These are phyloP conservation scores for Jaculus jaculus DNA, from an alignment of 2,113 vertebrate genomes.

Conservation along the genomic window DNA sequence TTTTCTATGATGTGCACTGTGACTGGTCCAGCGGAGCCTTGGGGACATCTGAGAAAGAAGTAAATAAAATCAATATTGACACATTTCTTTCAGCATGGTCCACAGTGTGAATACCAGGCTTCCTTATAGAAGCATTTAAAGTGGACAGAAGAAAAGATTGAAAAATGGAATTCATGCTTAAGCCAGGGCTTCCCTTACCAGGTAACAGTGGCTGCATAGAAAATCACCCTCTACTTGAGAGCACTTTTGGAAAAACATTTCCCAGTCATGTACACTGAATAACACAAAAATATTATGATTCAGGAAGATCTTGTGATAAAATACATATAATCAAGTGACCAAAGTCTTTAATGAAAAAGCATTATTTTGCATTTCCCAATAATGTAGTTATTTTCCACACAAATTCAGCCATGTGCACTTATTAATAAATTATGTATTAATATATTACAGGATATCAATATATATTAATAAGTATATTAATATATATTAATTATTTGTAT, in stretches of 20 bases:
- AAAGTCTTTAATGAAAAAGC: not conserved
- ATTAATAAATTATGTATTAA: not conserved
- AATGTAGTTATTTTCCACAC: not conserved
- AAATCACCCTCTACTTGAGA: not conserved
- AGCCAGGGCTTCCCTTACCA: not conserved
- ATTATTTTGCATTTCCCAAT: not conserved
- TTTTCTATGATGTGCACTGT: not conserved
- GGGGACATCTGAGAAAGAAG: not conserved
- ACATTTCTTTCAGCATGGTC: accelerated
- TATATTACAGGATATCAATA: too few relatives aligned
- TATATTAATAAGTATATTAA: too few relatives aligned
- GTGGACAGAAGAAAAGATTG: not conserved
- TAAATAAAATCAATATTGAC: accelerated
- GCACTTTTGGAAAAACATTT: not conserved
- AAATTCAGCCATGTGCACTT: not conserved
- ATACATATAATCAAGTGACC: not conserved
- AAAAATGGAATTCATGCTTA: not conserved
- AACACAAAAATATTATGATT: not conserved
- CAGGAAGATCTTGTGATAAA: not conserved
- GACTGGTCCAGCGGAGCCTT: not conserved
- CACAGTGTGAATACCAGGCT: not conserved
- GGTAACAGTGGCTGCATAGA: not conserved
- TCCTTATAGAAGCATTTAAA: not conserved
- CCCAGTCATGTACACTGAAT: not conserved
- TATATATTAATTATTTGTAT: too few relatives aligned